Base-by-base conservation (phyloP, 2,797 vertebrate species). In the Sebastes miniatus region DNA sequence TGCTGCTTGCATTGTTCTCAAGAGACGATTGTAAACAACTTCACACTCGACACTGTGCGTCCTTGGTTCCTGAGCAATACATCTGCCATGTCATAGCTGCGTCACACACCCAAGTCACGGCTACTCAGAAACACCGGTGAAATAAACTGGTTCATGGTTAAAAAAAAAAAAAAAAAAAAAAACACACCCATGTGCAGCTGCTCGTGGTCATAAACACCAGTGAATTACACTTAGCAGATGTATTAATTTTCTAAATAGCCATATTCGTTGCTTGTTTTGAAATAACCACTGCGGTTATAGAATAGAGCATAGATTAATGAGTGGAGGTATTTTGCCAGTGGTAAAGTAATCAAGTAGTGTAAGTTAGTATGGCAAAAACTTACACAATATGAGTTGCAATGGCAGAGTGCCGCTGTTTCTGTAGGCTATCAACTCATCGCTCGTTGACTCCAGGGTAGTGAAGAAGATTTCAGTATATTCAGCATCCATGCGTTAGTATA, bases 81-180 rank as follows among this genome's bases (percentile, higher is more conserved):
- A 54, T n/a, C 50, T 54, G 50, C 50, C n/a, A 50, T 54, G 50
- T n/a, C 50, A 22, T 10, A 54, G 20, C 50, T 22, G n/a, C 20
- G 4, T 22, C 50, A n/a, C 50, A 54, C 50, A 54, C 50, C 50
- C 9, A 54, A 54, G 50, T 54, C 50, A 11, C n/a, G 8, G 47
- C 16, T 20, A 50, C 47, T 50, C 18, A 50, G 47, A 50, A 50
- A 50, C 18, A 50, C 47, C 47, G 3, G 47, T 50, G 8, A 50
- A 50, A 50, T 50, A 20, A 8, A 50, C 47, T 50, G 47, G 16
- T 50, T 50, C 18, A 50, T 20, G 47, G 47, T 20, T 6, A 18
- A 8, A 47, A 47, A 39, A 0, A 36, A 4, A 50, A 39, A 0
- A 36, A 4, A 50, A 18, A 8, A 47, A 47, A 39, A 0, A 36